phyloP scores from a whole-genome alignment of 2,113 vertebrate species.

The Albula goreensis region DNA sequence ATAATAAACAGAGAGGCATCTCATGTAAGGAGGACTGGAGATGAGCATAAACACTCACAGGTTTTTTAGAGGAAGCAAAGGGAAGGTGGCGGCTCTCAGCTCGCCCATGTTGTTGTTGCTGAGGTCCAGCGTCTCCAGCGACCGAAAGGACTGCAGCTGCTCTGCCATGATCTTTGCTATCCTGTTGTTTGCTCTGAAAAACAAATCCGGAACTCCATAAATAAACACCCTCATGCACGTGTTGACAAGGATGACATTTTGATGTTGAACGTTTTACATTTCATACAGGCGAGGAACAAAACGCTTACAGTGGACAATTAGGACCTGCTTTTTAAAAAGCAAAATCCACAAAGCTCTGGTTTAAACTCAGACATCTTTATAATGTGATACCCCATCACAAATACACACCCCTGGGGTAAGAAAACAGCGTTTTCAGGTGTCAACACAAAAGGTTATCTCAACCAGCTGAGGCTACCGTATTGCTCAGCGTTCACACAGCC shows the following conservation, averaged over 20 bases:
- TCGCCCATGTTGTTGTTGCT: conserved; percentile 87
- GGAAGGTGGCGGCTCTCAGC: conserved; percentile 78
- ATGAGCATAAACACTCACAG: conserved; percentile 72
- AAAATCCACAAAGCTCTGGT: not conserved
- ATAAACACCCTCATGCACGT: conserved; percentile 37
- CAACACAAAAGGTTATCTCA: conserved; percentile 5
- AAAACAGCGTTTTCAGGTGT: conserved; percentile 52
- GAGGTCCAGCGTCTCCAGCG: conserved; percentile 89
- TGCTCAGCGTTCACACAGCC: conserved; percentile 70
- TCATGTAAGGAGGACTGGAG: too few relatives aligned
- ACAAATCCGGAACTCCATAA: conserved; percentile 51
- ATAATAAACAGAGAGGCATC: too few relatives aligned
- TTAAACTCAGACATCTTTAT: not conserved
- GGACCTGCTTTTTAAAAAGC: not conserved
- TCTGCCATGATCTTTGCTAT: conserved; percentile 76
- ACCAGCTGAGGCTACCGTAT: conserved; percentile 51
- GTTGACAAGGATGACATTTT: not conserved
- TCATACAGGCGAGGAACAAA: conserved; percentile 17
- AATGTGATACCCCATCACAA: not conserved
- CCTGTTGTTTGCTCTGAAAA: conserved; percentile 89
- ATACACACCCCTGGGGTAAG: conserved; percentile 24
- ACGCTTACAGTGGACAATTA: not conserved
- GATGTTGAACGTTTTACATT: conserved; percentile 38
- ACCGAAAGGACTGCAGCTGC: conserved; percentile 74
- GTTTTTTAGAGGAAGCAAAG: conserved; percentile 80